A percentile compares a stretch with the other conserved stretches of the same genome.
These are phyloP conservation scores for Hirudo medicinalis DNA, from an alignment of 1,140 invertebrate genomes.

Conservation along the genomic window DNA sequence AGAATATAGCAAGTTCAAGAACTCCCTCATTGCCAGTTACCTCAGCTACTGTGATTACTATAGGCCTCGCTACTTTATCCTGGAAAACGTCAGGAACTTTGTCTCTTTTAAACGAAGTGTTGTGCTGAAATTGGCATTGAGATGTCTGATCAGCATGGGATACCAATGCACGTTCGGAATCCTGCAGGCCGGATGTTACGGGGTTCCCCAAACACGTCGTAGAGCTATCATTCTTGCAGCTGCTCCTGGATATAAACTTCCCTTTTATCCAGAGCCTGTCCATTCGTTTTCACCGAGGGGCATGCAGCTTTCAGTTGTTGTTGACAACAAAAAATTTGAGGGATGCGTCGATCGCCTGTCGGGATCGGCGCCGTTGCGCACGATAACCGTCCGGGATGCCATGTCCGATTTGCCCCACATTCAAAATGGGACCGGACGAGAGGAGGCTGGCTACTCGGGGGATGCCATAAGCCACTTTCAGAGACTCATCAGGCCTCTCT, in stretches of 20 bases:
- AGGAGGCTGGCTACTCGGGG: slow-evolving; percentile 59
- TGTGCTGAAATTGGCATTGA: slow-evolving; percentile 65
- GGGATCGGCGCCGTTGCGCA: slow-evolving; percentile 54
- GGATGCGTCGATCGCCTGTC: slow-evolving; percentile 46
- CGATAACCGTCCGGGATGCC: slow-evolving; percentile 62
- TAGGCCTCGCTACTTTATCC: slow-evolving; percentile 65
- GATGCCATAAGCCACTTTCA: slow-evolving; percentile 65
- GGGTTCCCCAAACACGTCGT: slow-evolving; percentile 66
- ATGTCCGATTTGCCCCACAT: slow-evolving; percentile 70
- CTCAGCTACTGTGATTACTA: slow-evolving; percentile 76
- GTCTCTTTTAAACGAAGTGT: slow-evolving; percentile 66
- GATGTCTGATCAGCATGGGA: slow-evolving; percentile 65
- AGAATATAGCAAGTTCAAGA: slow-evolving; percentile 77
- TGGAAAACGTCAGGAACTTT: slow-evolving; percentile 79
- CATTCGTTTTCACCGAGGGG: slow-evolving; percentile 63
- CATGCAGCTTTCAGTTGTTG: slow-evolving; percentile 55
- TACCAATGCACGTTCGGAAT: slow-evolving; percentile 77
- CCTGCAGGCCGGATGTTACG: slow-evolving; percentile 72
- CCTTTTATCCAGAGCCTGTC: slow-evolving; percentile 62
- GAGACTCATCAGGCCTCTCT: slow-evolving; percentile 47
- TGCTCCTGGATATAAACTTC: slow-evolving; percentile 64
- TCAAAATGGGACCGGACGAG: slow-evolving; percentile 54
- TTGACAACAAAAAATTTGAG: slow-evolving; percentile 56
- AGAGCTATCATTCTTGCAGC: slow-evolving; percentile 68
- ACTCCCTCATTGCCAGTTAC: slow-evolving; percentile 69